Base-by-base conservation (phyloP, 2,113 vertebrate genomes). In the Casuarius casuarius region DNA sequence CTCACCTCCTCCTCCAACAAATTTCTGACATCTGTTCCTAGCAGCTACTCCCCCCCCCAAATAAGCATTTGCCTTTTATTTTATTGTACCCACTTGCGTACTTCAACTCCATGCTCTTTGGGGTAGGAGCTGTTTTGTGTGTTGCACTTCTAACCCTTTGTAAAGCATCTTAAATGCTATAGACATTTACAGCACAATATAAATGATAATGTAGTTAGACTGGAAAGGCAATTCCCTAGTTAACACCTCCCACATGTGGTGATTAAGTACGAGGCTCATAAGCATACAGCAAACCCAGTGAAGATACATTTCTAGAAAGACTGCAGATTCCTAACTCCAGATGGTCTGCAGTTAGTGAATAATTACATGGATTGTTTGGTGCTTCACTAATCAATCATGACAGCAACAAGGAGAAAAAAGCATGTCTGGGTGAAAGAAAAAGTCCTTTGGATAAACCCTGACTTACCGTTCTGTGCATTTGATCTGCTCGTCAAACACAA, bases 161-260 rank as follows among this genome's bases (percentile, higher is more conserved):
- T 77, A 91, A 78, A 91, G 58, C 72, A 70, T 78, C 67, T 91
- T 83, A 88, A 94, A 92, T 66, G 75, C 70, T 87, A 87, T 28
- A 76, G 92, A 72, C 77, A 77, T 95, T 95, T 95, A 73, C 87
- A 95, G 77, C 82, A 95, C 77, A 93, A 89, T 70, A 79, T 89
- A 97, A 96, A 96, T 72, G 59, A 95, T 88, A 94, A 97, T 94
- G 61, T 48, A 97, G 76, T 96, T 97, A 92, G 89, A 87, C 68
- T 94, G n/a, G 94, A 83, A 93, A 96, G 94, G 87, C 94, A 95
- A 97, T 96, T 97, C 91, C 95, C 94, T 96, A 95, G 95, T 97
- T 97, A 97, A 97, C 96, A 97, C 92, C 93, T 97, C 97, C 97
- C 94, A 95, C 92, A 95, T 66, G 78, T 95, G 89, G 94, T 95